Evolutionary conservation across 2,113 vertebrate genomes (phyloP).

Genomic region (Gavialis gangeticus): DNA sequence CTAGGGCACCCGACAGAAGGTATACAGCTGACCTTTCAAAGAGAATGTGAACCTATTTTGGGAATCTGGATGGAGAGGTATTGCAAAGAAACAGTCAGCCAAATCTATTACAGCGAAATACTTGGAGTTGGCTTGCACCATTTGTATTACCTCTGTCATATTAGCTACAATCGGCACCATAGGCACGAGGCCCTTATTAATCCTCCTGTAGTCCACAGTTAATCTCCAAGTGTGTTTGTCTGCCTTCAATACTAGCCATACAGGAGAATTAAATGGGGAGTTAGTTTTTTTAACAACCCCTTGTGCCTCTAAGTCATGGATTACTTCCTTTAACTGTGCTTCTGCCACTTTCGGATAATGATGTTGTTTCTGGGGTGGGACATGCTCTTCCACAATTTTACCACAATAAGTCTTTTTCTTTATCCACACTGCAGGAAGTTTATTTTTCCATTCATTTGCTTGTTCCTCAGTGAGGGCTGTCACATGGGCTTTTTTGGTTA

Average conservation of each 20-base stretch:
- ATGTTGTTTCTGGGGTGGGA: background rate
- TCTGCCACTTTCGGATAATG: background rate
- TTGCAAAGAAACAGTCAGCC: background rate
- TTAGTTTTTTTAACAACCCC: background rate
- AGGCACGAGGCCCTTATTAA: slow-evolving; percentile 7
- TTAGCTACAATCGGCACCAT: slow-evolving; percentile 3
- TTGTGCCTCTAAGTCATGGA: background rate
- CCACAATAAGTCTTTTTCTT: too few species aligned
- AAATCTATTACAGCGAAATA: background rate
- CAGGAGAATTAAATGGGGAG: background rate
- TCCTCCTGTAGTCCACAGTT: background rate
- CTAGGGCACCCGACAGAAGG: too few species aligned
- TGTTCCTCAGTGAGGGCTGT: too few species aligned
- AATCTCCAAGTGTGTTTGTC: slow-evolving; percentile 25
- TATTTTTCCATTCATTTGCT: too few species aligned
- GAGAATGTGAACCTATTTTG: too few species aligned
- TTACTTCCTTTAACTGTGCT: background rate
- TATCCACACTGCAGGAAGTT: too few species aligned
- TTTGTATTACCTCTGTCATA: background rate
- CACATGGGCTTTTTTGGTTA: too few species aligned
- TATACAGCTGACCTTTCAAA: too few species aligned
- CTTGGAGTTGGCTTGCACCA: too few species aligned
- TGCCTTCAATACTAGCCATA: slow-evolving; percentile 31
- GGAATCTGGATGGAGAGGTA: too few species aligned
- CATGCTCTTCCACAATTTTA: too few species aligned